phyloP scores from a whole-genome alignment of 2,113 vertebrate species.

The Entelurus aequoreus region DNA sequence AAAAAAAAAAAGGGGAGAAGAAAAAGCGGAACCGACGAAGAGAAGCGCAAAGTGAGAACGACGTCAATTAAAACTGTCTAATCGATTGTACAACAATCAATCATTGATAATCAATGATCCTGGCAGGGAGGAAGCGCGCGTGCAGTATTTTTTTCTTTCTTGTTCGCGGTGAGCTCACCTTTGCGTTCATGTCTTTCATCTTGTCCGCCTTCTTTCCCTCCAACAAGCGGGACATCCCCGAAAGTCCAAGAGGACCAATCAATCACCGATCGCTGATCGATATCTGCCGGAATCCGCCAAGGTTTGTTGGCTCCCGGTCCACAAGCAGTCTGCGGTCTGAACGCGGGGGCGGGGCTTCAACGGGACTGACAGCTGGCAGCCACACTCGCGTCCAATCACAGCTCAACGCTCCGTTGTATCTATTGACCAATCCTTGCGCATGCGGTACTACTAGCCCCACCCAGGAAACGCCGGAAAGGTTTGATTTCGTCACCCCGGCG shows the following conservation, averaged over 20 bases:
- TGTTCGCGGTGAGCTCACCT: constrained; percentile 58
- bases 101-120: background rate
- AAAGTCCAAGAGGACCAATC: background rate
- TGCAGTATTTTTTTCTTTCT: constrained; percentile 3
- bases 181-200: constrained; percentile 72
- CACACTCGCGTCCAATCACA: constrained; percentile 50
- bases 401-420: constrained; percentile 1
- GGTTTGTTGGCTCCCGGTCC: constrained; percentile 24
- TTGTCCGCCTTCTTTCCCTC: constrained; percentile 66
- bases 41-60: background rate
- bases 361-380: constrained; percentile 27
- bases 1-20: background rate
- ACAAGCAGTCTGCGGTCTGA: constrained; percentile 25
- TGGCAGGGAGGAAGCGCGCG: constrained; percentile 11
- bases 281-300: background rate
- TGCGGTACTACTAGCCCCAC: background rate
- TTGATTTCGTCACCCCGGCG: background rate
- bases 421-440: constrained; percentile 4
- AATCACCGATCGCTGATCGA: constrained; percentile 1
- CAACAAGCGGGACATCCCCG: constrained; percentile 59
- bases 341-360: constrained; percentile 10
- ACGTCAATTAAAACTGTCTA: background rate
- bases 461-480: background rate
- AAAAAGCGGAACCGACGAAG: constrained; percentile 25
- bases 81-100: too few relatives aligned